These are phyloP conservation scores for Halocaridina rubra DNA, from an alignment of 2,888 invertebrate species.

Conservation along the genomic window DNA sequence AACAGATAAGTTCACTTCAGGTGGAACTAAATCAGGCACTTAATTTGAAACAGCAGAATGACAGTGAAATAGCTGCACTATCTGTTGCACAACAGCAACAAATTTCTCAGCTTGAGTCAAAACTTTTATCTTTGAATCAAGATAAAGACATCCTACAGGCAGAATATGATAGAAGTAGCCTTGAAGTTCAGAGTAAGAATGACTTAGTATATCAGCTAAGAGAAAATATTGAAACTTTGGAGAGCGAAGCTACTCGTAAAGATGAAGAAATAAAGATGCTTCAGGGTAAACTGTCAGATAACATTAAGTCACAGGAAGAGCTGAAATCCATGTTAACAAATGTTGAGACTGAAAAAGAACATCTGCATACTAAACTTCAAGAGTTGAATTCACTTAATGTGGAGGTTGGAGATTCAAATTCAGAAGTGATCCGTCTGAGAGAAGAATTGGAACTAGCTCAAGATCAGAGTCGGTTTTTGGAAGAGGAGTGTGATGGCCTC, in stretches of 20 bases:
- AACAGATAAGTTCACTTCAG: conserved; percentile 33
- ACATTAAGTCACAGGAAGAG: conserved; percentile 2
- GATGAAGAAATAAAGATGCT: conserved; percentile 43
- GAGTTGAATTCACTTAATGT: background rate
- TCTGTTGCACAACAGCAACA: conserved; percentile 40
- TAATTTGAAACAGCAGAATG: conserved; percentile 64
- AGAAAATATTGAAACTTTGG: conserved; percentile 15
- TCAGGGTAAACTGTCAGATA: background rate
- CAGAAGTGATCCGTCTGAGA: background rate
- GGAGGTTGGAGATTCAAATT: background rate
- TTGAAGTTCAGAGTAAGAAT: background rate
- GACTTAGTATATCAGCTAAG: too few relatives aligned
- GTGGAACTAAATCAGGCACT: conserved; percentile 25
- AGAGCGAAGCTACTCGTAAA: background rate
- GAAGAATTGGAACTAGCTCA: conserved; percentile 67
- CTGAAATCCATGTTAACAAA: background rate
- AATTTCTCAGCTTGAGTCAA: conserved; percentile 19
- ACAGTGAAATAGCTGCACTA: conserved; percentile 65
- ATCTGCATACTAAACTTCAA: background rate
- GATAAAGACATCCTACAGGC: conserved; percentile 15
- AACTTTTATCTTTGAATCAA: conserved; percentile 11
- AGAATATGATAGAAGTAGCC: background rate
- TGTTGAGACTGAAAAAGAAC: background rate
- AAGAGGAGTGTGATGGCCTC: conserved; percentile 66
- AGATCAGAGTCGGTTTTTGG: conserved; percentile 63